These are phyloP conservation scores for Dromius quadrimaculatus DNA, from an alignment of 2,888 invertebrate genomes.

Conservation along the genomic window DNA sequence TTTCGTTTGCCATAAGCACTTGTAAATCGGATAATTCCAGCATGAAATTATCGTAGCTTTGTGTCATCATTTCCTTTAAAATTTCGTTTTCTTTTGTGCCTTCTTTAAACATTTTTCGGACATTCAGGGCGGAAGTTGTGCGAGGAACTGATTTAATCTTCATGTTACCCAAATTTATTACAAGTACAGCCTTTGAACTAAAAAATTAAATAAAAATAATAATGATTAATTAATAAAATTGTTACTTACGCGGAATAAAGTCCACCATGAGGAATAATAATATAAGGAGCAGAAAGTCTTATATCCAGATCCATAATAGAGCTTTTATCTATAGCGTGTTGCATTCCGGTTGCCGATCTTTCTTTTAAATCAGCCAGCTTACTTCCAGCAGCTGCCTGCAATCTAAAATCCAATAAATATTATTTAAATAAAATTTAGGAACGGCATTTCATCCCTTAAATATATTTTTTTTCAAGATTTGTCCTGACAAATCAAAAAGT, in stretches of 20 bases:
- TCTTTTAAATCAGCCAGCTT: constrained; percentile 89
- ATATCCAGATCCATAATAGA: constrained; percentile 82
- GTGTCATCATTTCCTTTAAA: constrained; percentile 76
- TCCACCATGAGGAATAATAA: constrained; percentile 89
- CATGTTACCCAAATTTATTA: constrained; percentile 89
- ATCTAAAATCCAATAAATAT: no score
- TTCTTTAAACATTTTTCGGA: constrained; percentile 71
- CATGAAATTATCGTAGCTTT: constrained; percentile 90
- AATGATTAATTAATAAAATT: constrained; percentile 43
- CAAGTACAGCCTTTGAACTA: constrained; percentile 75
- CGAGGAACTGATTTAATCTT: constrained; percentile 75
- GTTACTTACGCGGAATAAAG: constrained; percentile 74
- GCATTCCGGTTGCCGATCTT: constrained; percentile 92
- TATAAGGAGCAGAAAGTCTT: constrained; percentile 86
- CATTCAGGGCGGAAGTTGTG: constrained; percentile 65
- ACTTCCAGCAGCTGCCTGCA: constrained; percentile 88
- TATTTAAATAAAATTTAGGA: no score
- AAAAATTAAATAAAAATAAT: constrained; percentile 48
- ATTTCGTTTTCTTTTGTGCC: constrained; percentile 78
- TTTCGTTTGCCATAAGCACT: constrained; percentile 75
- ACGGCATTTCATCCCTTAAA: no score
- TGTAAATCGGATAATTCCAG: constrained; percentile 86
- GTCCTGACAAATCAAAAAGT: no score
- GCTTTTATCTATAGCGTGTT: constrained; percentile 90
- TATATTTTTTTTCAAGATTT: no score